A percentile compares a stretch with the other conserved stretches of the same genome.
Conservation (phyloP, 2,888 invertebrate genomes). For the Plusia festucae region DNA sequence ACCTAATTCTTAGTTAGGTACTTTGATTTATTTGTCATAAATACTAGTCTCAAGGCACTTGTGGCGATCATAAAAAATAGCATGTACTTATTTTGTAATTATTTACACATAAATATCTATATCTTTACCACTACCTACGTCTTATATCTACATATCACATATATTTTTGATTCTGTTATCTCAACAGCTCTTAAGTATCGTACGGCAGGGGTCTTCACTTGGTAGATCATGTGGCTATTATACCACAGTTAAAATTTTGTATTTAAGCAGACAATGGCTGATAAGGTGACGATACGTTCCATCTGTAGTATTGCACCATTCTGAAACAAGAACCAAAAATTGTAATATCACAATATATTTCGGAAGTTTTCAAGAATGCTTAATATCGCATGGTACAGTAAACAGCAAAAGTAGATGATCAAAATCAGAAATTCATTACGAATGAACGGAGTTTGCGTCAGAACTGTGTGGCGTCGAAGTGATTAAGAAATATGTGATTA, state of each 20-base stretch:
- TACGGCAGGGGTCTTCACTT: background rate
- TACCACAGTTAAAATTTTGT: conserved; percentile 9
- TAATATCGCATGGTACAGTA: too few species aligned
- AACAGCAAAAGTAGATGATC: too few species aligned
- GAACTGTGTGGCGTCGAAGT: too few species aligned
- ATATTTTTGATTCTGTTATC: background rate
- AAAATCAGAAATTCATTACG: too few species aligned
- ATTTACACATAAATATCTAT: background rate
- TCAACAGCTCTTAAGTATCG: background rate
- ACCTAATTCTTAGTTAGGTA: too few species aligned
- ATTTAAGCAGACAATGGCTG: conserved; percentile 45
- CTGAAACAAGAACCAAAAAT: conserved; percentile 65
- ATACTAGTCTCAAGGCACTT: background rate
- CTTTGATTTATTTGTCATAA: too few species aligned
- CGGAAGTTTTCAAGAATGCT: background rate
- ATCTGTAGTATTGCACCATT: conserved; percentile 73
- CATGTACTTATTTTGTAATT: background rate
- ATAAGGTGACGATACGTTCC: conserved; percentile 65
- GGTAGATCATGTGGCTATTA: background rate
- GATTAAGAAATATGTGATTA: too few species aligned
- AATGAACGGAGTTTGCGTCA: too few species aligned
- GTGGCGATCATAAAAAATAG: background rate
- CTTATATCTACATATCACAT: conserved; percentile 6
- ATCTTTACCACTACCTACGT: background rate
- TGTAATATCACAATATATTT: background rate